Conservation (phyloP, 2,888 invertebrate species). For the Meganola albula region DNA sequence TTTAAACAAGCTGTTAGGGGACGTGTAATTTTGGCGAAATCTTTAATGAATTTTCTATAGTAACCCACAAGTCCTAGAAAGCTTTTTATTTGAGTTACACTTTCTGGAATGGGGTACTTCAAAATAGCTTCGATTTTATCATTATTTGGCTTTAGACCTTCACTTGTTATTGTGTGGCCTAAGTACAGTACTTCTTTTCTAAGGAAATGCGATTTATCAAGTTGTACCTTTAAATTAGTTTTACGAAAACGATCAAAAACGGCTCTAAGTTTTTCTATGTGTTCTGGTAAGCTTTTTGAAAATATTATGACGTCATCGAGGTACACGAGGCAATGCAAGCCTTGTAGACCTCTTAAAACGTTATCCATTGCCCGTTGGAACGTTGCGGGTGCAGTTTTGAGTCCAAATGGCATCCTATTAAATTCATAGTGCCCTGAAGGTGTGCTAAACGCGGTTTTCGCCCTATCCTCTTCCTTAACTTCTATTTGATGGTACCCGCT, state of each 20-base stretch:
- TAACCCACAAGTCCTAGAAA: constrained; percentile 44
- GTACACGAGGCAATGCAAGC: constrained; percentile 2
- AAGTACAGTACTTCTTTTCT: constrained; percentile 6
- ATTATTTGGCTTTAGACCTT: constrained; percentile 21
- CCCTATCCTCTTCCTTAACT: not conserved
- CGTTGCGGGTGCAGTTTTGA: constrained; percentile 2
- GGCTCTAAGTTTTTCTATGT: constrained; percentile 1
- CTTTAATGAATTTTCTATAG: constrained; percentile 39
- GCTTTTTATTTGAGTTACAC: constrained; percentile 25
- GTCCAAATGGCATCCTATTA: constrained; percentile 16
- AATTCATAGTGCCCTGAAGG: constrained; percentile 4
- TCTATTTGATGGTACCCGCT: constrained; percentile 16
- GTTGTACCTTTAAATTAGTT: constrained; percentile 3
- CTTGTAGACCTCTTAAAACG: constrained; percentile 3
- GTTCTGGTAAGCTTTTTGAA: constrained; percentile 1
- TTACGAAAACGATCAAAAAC: constrained; percentile 5
- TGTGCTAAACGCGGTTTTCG: constrained; percentile 3
- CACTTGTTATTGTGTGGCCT: constrained; percentile 4
- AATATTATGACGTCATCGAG: constrained; percentile 3
- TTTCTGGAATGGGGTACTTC: constrained; percentile 26
- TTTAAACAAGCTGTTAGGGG: constrained; percentile 1
- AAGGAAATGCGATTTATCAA: constrained; percentile 6
- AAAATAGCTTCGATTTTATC: constrained; percentile 27
- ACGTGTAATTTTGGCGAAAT: constrained; percentile 31
- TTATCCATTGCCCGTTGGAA: constrained; percentile 4